A percentile compares a stretch with the other conserved stretches of the same genome.
These are phyloP conservation scores for Neria commutata DNA, from an alignment of 2,888 invertebrate species.

Conservation along the genomic window DNA sequence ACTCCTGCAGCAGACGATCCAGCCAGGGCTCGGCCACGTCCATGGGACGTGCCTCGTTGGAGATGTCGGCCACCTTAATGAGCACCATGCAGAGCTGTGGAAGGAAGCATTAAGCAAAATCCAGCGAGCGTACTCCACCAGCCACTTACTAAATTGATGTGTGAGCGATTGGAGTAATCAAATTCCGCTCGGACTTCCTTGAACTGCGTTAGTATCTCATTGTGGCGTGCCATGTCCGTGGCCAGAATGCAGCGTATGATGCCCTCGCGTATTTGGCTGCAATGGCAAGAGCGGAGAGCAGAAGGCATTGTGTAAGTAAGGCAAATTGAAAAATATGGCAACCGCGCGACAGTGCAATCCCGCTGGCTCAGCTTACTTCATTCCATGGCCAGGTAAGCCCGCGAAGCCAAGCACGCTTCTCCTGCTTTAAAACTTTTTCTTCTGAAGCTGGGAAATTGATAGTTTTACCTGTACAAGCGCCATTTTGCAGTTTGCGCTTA, in stretches of 20 bases:
- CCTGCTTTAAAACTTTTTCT: too few species aligned
- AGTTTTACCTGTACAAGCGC: too few species aligned
- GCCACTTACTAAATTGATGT: conserved; percentile 72
- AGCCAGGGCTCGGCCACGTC: conserved; percentile 84
- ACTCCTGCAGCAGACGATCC: conserved; percentile 72
- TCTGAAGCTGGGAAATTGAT: too few species aligned
- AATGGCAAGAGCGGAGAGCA: conserved; percentile 30
- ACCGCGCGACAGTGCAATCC: too few species aligned
- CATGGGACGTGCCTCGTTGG: conserved; percentile 82
- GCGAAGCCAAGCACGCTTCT: too few species aligned
- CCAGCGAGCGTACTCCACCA: too few species aligned
- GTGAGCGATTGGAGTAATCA: conserved; percentile 72
- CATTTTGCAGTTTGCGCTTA: too few species aligned
- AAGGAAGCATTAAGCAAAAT: too few species aligned
- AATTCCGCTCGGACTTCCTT: conserved; percentile 70
- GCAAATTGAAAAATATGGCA: too few species aligned
- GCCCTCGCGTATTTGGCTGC: conserved; percentile 73
- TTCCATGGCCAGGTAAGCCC: too few species aligned
- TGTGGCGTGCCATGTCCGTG: conserved; percentile 81
- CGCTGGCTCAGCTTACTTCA: too few species aligned
- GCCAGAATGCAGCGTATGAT: conserved; percentile 79
- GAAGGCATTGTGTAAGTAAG: conserved; percentile 30
- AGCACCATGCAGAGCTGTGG: conserved; percentile 76
- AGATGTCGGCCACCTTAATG: conserved; percentile 84
- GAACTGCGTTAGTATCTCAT: conserved; percentile 77